A percentile compares a stretch with the other conserved stretches of the same genome.
Evolutionary conservation across 2,888 invertebrate species (phyloP).

Genomic region (Caenorhabditis japonica): DNA sequence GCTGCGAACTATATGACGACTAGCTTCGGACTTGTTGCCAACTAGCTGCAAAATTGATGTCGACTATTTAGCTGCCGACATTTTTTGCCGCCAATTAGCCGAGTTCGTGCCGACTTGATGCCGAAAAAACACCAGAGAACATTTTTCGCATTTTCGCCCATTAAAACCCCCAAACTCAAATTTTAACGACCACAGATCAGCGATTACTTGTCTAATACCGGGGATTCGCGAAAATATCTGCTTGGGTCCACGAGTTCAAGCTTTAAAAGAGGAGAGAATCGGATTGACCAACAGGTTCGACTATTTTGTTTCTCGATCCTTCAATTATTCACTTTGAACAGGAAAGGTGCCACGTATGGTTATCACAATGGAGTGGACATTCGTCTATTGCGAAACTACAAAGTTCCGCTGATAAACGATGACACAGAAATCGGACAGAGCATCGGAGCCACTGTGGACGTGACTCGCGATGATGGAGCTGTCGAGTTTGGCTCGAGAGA

Average conservation of each 20-base stretch:
- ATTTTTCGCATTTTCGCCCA: no score
- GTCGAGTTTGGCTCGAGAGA: slow-evolving; percentile 62
- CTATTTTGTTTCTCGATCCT: background rate
- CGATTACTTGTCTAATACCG: slow-evolving; percentile 64
- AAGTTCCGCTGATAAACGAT: slow-evolving; percentile 62
- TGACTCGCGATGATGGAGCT: slow-evolving; percentile 54
- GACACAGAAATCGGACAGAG: slow-evolving; percentile 66
- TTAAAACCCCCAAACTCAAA: no score
- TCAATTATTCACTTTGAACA: background rate
- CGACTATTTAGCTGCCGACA: no score
- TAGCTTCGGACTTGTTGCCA: no score
- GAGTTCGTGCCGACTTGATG: no score
- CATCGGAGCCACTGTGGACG: slow-evolving; percentile 59
- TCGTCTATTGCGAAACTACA: slow-evolving; percentile 53
- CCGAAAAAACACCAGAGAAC: no score
- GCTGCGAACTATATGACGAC: no score
- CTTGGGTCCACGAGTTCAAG: slow-evolving; percentile 62
- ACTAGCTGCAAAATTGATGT: no score
- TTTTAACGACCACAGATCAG: no score
- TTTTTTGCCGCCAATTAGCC: no score
- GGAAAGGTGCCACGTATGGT: slow-evolving; percentile 64
- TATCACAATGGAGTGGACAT: slow-evolving; percentile 68
- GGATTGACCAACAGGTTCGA: slow-evolving; percentile 52
- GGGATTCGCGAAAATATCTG: slow-evolving; percentile 65
- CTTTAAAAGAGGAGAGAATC: slow-evolving; percentile 59